Percentiles rank a stretch among this genome's conserved stretches.
These are phyloP conservation scores for Caenorhabditis becei DNA, from an alignment of 2,888 invertebrate genomes.

Conservation along the genomic window DNA sequence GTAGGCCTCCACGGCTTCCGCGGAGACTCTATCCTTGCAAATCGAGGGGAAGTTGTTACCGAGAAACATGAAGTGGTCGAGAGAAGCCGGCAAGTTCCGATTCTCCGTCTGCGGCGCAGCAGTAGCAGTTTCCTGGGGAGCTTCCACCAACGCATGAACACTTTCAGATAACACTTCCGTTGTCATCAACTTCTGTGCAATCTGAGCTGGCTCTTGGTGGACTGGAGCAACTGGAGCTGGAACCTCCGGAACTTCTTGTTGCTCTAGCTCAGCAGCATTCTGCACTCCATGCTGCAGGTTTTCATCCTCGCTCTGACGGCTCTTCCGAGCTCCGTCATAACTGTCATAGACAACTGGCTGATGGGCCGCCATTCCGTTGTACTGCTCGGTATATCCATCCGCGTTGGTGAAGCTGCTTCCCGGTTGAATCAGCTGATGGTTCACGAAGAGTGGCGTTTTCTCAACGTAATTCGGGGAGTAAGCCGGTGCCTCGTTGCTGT, in stretches of 20 bases:
- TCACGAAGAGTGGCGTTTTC: not conserved
- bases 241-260: too few species aligned
- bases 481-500: not conserved
- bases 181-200: too few species aligned
- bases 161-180: too few species aligned
- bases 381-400: not conserved
- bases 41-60: not conserved
- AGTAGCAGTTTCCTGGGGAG: not conserved
- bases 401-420: not conserved
- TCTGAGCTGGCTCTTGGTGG: too few species aligned
- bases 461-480: not conserved
- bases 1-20: not conserved
- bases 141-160: too few species aligned
- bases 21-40: not conserved
- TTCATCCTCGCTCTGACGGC: too few species aligned
- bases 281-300: too few species aligned
- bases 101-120: too few species aligned
- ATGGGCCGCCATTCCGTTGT: not conserved
- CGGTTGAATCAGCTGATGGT: not conserved
- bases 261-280: too few species aligned
- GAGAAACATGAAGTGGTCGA: not conserved
- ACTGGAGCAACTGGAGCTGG: too few species aligned
- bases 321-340: not conserved
- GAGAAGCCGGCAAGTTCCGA: not conserved
- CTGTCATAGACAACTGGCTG: not conserved